Percentiles rank a stretch among this genome's conserved stretches.
phyloP scores from a whole-genome alignment of 2,113 vertebrate species.

The Cyphomyrus plagiostoma region DNA sequence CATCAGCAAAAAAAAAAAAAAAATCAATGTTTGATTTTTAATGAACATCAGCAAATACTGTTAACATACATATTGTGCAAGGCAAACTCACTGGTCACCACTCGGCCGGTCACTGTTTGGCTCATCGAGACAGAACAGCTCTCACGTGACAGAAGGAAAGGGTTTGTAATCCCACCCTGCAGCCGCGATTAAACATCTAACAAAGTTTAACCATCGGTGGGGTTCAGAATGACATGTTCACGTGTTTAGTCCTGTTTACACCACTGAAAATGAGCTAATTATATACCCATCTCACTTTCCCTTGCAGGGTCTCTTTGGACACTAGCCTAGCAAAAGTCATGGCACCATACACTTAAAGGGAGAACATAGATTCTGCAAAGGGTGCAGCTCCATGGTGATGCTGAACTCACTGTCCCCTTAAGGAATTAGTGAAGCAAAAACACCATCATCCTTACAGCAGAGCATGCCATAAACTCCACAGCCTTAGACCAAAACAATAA shows the following conservation, averaged over 20 bases:
- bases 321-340: neutral
- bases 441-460: neutral
- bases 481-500: neutral
- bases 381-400: neutral
- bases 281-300: neutral
- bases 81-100: neutral
- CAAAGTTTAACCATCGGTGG: neutral
- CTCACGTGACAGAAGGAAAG: neutral
- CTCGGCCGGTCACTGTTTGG: neutral
- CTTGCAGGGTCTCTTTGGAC: neutral
- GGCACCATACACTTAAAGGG: neutral
- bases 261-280: neutral
- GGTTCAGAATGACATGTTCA: neutral
- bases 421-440: neutral
- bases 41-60: neutral
- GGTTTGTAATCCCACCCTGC: neutral
- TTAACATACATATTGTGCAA: neutral
- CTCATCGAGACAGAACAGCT: neutral
- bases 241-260: neutral
- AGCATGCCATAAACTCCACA: neutral
- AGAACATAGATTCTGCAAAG: neutral
- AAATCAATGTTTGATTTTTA: neutral
- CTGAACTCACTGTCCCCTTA: neutral
- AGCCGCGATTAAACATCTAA: neutral
- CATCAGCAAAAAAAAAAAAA: neutral